phyloP scores from a whole-genome alignment of 2,888 invertebrate genomes.

The Lamellibrachia satsuma region DNA sequence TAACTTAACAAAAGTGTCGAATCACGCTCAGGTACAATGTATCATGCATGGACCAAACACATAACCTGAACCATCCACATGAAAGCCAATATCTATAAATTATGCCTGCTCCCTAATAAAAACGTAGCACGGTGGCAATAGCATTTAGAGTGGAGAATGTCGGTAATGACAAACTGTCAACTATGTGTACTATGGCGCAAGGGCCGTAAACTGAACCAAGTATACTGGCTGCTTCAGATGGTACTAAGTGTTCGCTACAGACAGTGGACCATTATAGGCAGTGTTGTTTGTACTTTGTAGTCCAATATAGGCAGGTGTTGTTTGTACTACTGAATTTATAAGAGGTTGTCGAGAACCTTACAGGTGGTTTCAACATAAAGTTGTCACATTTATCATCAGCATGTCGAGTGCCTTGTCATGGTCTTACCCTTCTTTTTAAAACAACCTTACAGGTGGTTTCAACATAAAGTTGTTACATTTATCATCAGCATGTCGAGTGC shows the following conservation, averaged over 20 bases:
- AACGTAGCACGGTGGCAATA: neutral
- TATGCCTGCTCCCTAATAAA: neutral
- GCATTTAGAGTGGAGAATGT: neutral
- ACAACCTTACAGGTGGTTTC: neutral
- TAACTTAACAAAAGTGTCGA: neutral
- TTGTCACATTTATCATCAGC: too few relatives aligned
- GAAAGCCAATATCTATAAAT: conserved; percentile 12
- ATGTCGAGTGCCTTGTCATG: neutral
- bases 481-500: neutral
- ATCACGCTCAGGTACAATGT: neutral
- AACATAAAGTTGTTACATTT: neutral
- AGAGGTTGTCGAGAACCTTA: too few relatives aligned
- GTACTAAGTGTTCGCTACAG: neutral
- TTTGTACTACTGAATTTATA: neutral
- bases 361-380: too few relatives aligned
- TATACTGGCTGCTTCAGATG: neutral
- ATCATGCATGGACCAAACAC: neutral
- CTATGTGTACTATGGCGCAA: neutral
- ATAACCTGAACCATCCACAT: neutral
- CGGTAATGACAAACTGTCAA: neutral
- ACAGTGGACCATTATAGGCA: neutral
- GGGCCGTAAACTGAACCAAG: neutral
- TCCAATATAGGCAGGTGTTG: neutral
- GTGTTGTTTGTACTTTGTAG: neutral
- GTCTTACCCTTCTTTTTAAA: neutral